These are phyloP conservation scores for Yponomeuta cagnagella DNA, from an alignment of 2,888 invertebrate genomes.

Conservation along the genomic window DNA sequence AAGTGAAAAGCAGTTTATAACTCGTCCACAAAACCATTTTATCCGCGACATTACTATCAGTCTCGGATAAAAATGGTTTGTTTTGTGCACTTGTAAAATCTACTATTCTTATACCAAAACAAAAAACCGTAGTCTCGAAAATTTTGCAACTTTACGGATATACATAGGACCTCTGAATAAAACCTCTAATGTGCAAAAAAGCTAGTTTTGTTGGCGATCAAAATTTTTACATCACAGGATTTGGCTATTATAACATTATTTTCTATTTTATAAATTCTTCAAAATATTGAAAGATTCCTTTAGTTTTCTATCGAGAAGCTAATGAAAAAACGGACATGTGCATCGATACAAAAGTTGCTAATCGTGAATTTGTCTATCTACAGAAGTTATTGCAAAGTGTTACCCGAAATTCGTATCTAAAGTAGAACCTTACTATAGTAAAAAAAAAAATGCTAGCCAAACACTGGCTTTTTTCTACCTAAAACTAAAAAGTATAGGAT, in stretches of 20 bases:
- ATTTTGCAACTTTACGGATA: background rate
- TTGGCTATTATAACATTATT: background rate
- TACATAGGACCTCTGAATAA: background rate
- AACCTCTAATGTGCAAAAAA: background rate
- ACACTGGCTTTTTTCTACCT: slow-evolving; percentile 31
- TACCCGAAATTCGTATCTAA: slow-evolving; percentile 37
- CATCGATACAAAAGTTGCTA: background rate
- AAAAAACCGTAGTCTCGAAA: no score
- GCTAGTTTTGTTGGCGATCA: slow-evolving; percentile 8
- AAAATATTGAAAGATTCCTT: no score
- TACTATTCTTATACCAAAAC: no score
- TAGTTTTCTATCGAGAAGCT: no score
- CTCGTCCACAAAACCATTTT: no score
- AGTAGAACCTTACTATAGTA: slow-evolving; percentile 20
- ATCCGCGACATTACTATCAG: no score
- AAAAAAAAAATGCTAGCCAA: slow-evolving; percentile 34
- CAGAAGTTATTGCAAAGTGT: slow-evolving; percentile 35
- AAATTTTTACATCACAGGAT: slow-evolving; percentile 17
- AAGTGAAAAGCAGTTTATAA: no score
- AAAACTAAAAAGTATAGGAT: slow-evolving; percentile 39
- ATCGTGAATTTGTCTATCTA: slow-evolving; percentile 15
- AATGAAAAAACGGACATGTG: background rate
- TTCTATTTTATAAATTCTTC: no score
- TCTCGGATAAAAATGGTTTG: no score
- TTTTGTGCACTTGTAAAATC: no score